Base-by-base conservation (phyloP, 92 coral and sea anemone genomes). In the Plumapathes pennacea region DNA sequence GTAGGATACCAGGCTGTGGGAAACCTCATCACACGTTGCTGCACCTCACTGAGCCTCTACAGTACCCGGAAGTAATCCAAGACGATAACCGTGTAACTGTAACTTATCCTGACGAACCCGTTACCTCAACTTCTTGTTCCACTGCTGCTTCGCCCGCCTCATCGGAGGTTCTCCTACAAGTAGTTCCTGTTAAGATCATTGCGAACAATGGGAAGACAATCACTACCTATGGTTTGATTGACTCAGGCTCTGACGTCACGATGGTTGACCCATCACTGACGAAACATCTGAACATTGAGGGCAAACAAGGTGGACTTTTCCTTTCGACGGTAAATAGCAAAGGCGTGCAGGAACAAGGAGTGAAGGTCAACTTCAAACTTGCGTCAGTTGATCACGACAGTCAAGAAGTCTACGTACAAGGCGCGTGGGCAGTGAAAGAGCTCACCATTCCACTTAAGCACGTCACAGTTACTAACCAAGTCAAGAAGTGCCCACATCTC, bases 171-270 rank as follows among this genome's bases (percentile, higher is more conserved):
- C 25, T 80, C 41, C 62, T 80, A 12, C 85, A 71, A 24, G 80
- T 78, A 2, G 69, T 78, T 30, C 85, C 85, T 1, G 53, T 78
- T 0, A 65, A 66, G n/a, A 56, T 66, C 20, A 39, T 49, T 15
- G 33, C 55, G 3, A 37, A 57, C 8, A 34, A 36, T 42, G 60
- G 65, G 11, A 10, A 18, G 9, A 38, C 72, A 2, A 25, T 70
- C 28, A 70, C 85, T 12, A 78, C 74, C 4, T 70, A 70, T 29
- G 74, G 60, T 1, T 27, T 78, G 36, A 2, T 78, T 10, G 80
- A 78, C 64, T 54, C 74, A 31, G 85, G 85, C 25, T 78, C 86
- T 22, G 81, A 63, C 39, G 65, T 80, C 19, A 79, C 85, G 8
- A 63, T 71, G 67, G 55, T 71, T 0, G 80, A 79, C 60, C 80